Percentiles rank a stretch among this genome's conserved stretches.
phyloP scores from a whole-genome alignment of 2,113 vertebrate species.

The Otus sunia region DNA sequence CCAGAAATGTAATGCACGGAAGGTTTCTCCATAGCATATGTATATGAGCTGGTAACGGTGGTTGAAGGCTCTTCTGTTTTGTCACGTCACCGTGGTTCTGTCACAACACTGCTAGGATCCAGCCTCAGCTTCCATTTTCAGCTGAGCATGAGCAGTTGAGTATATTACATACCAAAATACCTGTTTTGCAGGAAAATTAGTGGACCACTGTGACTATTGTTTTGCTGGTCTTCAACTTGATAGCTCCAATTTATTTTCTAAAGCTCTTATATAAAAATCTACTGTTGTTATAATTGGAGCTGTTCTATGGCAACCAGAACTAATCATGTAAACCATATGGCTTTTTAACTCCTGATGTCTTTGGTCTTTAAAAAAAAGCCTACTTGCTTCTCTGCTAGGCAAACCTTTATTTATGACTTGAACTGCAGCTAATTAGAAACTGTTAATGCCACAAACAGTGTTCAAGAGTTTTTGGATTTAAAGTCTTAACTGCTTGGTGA shows the following conservation, averaged over 20 bases:
- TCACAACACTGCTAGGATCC: rapidly evolving
- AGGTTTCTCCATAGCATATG: neutral
- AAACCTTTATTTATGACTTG: neutral
- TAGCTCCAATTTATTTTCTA: neutral
- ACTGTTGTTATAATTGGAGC: neutral
- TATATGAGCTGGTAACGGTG: neutral
- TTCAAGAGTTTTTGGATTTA: neutral
- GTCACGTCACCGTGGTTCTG: neutral
- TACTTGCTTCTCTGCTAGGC: neutral
- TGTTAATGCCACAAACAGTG: neutral
- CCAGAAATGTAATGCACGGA: neutral
- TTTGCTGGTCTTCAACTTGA: neutral
- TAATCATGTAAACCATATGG: neutral
- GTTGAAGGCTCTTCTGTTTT: neutral
- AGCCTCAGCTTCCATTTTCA: neutral
- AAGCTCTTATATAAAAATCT: neutral
- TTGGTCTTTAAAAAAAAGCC: neutral
- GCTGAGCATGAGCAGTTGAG: neutral
- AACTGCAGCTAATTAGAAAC: neutral
- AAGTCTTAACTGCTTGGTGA: neutral
- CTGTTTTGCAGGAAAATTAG: neutral
- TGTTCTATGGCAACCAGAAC: neutral
- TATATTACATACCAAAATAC: neutral
- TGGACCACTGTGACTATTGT: neutral
- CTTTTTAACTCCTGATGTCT: neutral